These are phyloP conservation scores for Heliangelus exortis DNA, from an alignment of 2,797 vertebrate species.

Conservation along the genomic window DNA sequence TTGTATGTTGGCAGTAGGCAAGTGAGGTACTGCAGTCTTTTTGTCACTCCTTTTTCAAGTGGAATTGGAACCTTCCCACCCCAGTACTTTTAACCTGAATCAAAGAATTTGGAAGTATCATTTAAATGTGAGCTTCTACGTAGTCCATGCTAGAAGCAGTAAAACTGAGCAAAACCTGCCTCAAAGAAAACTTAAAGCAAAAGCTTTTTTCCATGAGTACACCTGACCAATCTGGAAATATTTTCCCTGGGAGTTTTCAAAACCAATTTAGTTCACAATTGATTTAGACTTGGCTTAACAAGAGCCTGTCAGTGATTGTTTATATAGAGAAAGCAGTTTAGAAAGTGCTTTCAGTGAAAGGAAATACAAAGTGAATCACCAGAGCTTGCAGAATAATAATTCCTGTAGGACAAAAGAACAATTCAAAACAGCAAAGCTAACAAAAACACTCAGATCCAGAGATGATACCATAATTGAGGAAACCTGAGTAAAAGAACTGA, in stretches of 20 bases:
- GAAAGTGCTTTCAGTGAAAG: constrained; percentile 60
- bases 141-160: not conserved
- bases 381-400: constrained; percentile 60
- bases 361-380: constrained; percentile 54
- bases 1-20: not conserved
- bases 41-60: not conserved
- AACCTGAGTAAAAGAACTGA: constrained; percentile 56
- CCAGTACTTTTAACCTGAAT: not conserved
- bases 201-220: not conserved
- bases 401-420: not conserved
- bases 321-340: constrained; percentile 63
- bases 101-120: not conserved
- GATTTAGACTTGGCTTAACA: not conserved
- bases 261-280: not conserved
- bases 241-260: not conserved
- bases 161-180: not conserved
- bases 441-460: constrained; percentile 63
- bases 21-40: not conserved
- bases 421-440: constrained; percentile 62
- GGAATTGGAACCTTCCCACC: not conserved
- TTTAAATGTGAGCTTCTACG: not conserved
- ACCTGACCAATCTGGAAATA: not conserved
- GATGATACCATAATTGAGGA: constrained; percentile 34
- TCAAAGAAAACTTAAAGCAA: not conserved
- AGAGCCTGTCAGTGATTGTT: constrained; percentile 27